Evolutionary conservation across 2,113 vertebrate genomes (phyloP), one percentile per base, ranked within the genome.

Genomic region (Atrichornis clamosus): DNA sequence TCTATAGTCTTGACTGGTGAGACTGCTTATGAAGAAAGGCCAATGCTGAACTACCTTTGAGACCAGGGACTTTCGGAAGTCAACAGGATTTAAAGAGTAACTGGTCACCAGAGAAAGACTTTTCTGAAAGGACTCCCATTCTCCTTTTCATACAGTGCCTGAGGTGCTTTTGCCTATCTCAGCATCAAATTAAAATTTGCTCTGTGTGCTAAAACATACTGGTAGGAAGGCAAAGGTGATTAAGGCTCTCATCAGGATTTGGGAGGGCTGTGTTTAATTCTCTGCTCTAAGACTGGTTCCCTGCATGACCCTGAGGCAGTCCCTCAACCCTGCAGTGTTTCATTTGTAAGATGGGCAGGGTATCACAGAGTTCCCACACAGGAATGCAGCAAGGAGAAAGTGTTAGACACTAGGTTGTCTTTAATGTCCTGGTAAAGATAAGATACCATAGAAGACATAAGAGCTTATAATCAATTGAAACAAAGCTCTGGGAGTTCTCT

Each of bases 281-380:
- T 73, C 26, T 89, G 35, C 56, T 92, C 64, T 60, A 49, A 80
- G 30, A 33, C 23, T 55, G 42, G 42, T 41, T 88, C 52, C 68
- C 60, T 78, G 44, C 7, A 26, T 91, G 87, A 95, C 91, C 89
- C 81, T 72, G 58, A 92, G 74, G 84, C 69, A 58, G 84, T 47
- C 77, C 85, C 69, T 94, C 87, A 95, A 91, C 91, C 91, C 87
- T 60, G 69, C 24, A 62, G 96, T 92, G 94, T 97, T 95, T 95
- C 95, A 94, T 95, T 94, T 97, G 80, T 58, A 41, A 92, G 94
- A 89, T 32, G 56, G 77, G 86, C 64, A 84, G 77, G 24, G 69
- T 92, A 91, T 84, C 73, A 60, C 68, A 67, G 52, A 4, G 35
- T 3, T 93, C 72, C 86, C 89, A 44, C 84, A 52, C 69, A 92